Conservation (phyloP, 2,888 invertebrate species). For the Ornithoptera priamus region DNA sequence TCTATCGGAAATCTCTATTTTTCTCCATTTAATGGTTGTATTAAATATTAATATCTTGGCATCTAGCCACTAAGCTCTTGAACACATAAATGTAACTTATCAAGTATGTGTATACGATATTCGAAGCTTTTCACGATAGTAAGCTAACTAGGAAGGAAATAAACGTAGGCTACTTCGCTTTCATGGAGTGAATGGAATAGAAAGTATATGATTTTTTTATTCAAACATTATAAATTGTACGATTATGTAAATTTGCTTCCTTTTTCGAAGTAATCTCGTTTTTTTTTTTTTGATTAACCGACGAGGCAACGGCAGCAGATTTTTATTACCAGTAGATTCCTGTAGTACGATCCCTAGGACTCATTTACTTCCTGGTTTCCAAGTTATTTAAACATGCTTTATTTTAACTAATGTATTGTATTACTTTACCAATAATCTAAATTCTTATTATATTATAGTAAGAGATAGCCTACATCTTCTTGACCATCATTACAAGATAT, state of each 20-base stretch:
- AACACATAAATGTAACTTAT: conserved; percentile 10
- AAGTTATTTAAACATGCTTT: too few relatives aligned
- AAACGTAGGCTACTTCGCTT: conserved; percentile 10
- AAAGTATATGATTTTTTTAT: conserved; percentile 1
- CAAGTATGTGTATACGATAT: conserved; percentile 4
- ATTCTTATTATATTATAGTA: too few relatives aligned
- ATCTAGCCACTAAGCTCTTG: conserved; percentile 16
- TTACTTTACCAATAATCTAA: too few relatives aligned
- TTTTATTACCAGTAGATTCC: too few relatives aligned
- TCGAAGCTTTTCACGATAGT: conserved; percentile 6
- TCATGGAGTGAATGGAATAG: neutral
- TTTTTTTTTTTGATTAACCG: too few relatives aligned
- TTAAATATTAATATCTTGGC: conserved; percentile 21
- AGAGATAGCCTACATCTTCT: too few relatives aligned
- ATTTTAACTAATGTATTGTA: too few relatives aligned
- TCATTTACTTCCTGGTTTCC: too few relatives aligned
- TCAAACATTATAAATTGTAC: neutral
- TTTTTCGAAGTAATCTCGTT: too few relatives aligned
- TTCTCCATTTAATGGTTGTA: conserved; percentile 17
- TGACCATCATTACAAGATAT: too few relatives aligned
- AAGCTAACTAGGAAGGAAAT: conserved; percentile 18
- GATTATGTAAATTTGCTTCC: neutral
- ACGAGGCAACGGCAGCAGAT: too few relatives aligned
- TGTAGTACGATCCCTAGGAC: too few relatives aligned
- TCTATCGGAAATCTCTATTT: neutral